phyloP scores from a whole-genome alignment of 2,113 vertebrate genomes.

The Sorex araneus region DNA sequence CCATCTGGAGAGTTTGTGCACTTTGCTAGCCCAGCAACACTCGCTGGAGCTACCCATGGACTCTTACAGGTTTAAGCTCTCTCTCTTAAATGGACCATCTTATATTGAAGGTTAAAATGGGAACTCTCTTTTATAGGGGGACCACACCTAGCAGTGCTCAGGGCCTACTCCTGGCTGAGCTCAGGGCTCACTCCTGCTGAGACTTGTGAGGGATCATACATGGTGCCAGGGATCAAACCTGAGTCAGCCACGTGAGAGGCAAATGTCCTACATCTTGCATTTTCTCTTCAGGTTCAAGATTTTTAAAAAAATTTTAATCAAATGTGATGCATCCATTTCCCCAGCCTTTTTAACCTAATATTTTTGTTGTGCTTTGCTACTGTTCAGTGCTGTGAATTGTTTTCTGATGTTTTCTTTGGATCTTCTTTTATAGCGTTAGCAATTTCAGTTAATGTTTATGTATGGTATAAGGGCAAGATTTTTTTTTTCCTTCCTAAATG shows the following conservation, averaged over 20 bases:
- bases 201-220: too few relatives aligned
- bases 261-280: too few relatives aligned
- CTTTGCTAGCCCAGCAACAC: neutral
- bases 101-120: too few relatives aligned
- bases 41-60: neutral
- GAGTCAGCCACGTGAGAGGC: too few relatives aligned
- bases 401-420: slow-evolving; percentile 22
- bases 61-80: neutral
- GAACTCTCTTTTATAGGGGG: too few relatives aligned
- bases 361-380: neutral
- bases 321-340: too few relatives aligned
- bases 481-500: neutral
- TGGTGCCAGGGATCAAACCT: neutral
- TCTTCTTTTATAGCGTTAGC: neutral
- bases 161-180: neutral
- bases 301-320: too few relatives aligned
- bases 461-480: neutral
- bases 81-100: neutral
- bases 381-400: neutral
- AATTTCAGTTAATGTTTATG: neutral
- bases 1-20: too few relatives aligned
- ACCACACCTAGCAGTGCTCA: too few relatives aligned
- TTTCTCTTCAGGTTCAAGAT: too few relatives aligned
- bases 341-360: neutral
- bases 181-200: neutral